Evolutionary conservation across 2,888 invertebrate genomes (phyloP), one percentile per base, ranked within the genome.

Genomic region (Nycteola revayana): DNA sequence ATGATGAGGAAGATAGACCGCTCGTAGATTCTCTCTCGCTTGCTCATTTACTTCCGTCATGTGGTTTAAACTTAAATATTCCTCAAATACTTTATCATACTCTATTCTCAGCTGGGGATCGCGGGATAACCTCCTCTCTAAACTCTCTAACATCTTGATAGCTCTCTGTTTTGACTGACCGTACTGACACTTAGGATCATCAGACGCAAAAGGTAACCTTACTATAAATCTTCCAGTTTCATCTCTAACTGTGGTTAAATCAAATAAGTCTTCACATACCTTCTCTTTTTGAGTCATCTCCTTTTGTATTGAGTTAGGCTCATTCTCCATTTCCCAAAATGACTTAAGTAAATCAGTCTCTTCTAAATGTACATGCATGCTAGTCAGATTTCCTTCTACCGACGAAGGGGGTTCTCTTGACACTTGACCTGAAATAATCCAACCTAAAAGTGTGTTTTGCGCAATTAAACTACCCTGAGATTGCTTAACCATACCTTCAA

Each of bases 291-390:
- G 11, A 9, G 32, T 25, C 8, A 34, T 9, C 24, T 31, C 23
- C 21, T 27, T 30, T 3, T 10, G 6, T 20, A 39, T 17, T 27
- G 30, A n/a, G n/a, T n/a, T n/a, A n/a, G n/a, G n/a, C n/a, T n/a
- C n/a, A n/a, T n/a, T n/a, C n/a, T n/a, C n/a, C 10, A 27, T 18
- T 4, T 33, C 30, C 27, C 27, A 30, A 34, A 39, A 34, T 9
- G 9, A 7, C 10, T 9, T 25, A 2, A 33, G 29, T 6, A 30
- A 2, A 2, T 38, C 18, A 29, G 32, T 23, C 8, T 33, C 38
- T 8, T 11, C 20, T 2, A 31, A 7, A 7, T 21, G 27, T 3
- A 40, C 1, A 2, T 36, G 28, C n/a, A 23, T 10, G n/a, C 10
- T 32, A 9, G 11, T 32, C 1, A 36, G 9, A 9, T 22, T 20